These are phyloP conservation scores for Drosophila asahinai DNA, from an alignment of 1,140 invertebrate species.

Conservation along the genomic window DNA sequence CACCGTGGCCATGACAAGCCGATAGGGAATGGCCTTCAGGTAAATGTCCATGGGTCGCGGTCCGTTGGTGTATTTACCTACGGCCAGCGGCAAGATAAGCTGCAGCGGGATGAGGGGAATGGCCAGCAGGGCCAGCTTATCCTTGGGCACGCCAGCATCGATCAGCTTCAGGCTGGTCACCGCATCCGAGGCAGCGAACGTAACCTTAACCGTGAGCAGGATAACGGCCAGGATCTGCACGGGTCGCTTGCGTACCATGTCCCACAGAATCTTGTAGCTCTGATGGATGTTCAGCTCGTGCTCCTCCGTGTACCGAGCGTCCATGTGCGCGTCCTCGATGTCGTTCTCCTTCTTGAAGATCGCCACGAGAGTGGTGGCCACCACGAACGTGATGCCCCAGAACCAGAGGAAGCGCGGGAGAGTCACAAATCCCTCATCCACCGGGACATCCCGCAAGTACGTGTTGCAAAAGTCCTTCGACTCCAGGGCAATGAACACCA, in stretches of 20 bases:
- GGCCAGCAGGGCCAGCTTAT: conserved; percentile 95
- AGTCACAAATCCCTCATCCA: conserved; percentile 92
- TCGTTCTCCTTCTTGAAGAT: conserved; percentile 94
- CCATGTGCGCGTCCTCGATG: conserved; percentile 83
- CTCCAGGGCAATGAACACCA: conserved; percentile 98
- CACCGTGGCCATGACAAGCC: conserved; percentile 93
- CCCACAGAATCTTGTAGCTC: conserved; percentile 94
- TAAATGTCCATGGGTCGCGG: conserved; percentile 95
- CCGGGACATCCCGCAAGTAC: conserved; percentile 92
- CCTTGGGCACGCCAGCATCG: conserved; percentile 97
- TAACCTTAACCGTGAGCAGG: conserved; percentile 96
- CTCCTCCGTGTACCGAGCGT: conserved; percentile 85
- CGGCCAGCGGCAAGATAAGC: conserved; percentile 95
- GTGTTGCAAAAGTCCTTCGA: conserved; percentile 98
- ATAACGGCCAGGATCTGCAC: conserved; percentile 92
- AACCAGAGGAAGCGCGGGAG: conserved; percentile 96
- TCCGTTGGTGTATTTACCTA: conserved; percentile 95
- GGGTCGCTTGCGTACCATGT: conserved; percentile 93
- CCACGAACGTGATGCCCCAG: conserved; percentile 97
- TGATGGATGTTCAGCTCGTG: conserved; percentile 89
- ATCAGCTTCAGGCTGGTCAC: conserved; percentile 97
- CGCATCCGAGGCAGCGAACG: conserved; percentile 97
- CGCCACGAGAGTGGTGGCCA: conserved; percentile 95
- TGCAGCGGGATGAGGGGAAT: conserved; percentile 97
- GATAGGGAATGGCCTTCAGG: conserved; percentile 94